These are phyloP conservation scores for Dexiosoma caninum DNA, from an alignment of 2,888 invertebrate species.

Conservation along the genomic window DNA sequence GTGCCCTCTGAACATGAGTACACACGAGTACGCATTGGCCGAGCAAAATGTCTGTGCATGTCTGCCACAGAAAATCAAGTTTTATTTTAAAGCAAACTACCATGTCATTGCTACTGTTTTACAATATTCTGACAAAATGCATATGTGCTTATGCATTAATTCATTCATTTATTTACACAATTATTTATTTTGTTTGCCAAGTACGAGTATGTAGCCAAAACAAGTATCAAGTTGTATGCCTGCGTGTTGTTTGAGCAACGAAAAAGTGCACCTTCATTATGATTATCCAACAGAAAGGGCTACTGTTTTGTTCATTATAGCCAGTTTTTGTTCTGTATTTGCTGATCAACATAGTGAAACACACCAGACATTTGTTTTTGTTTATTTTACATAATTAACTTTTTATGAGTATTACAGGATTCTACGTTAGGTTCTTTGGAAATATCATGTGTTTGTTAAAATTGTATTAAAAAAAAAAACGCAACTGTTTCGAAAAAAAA, in stretches of 20 bases:
- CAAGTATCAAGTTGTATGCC: background rate
- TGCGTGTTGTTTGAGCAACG: background rate
- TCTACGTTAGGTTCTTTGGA: constrained; percentile 48
- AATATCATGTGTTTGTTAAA: constrained; percentile 52
- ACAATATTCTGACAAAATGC: constrained; percentile 14
- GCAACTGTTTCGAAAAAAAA: constrained; percentile 1
- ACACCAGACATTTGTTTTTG: constrained; percentile 12
- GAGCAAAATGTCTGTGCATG: background rate
- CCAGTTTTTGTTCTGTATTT: background rate
- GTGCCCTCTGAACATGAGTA: constrained; percentile 6
- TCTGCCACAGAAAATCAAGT: background rate
- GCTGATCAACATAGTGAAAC: constrained; percentile 20
- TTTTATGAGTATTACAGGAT: background rate
- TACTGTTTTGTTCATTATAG: constrained; percentile 22
- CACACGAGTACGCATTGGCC: background rate
- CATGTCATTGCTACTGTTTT: constrained; percentile 57
- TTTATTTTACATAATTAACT: constrained; percentile 16
- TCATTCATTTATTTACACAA: background rate
- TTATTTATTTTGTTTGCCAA: constrained; percentile 25
- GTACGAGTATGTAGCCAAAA: background rate
- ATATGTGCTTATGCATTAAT: background rate
- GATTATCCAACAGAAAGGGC: constrained; percentile 33
- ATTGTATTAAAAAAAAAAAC: constrained; percentile 10
- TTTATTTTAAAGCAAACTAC: constrained; percentile 53
- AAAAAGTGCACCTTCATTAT: constrained; percentile 47